Percentiles rank a stretch among this genome's conserved stretches.
Evolutionary conservation across 2,113 vertebrate genomes (phyloP).

Genomic region (Dasyornis broadbenti): DNA sequence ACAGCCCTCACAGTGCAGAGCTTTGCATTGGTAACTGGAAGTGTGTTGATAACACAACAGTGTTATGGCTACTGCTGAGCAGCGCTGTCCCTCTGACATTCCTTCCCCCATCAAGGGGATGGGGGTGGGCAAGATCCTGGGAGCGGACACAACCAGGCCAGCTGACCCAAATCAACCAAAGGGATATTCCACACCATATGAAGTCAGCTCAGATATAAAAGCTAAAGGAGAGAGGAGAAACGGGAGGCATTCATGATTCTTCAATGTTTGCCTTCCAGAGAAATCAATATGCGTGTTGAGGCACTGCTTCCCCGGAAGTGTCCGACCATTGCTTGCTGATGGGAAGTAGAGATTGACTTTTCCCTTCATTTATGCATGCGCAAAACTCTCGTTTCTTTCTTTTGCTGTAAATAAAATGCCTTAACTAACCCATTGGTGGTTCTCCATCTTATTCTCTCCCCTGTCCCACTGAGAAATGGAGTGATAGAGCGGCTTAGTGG

Average conservation of each 20-base stretch:
- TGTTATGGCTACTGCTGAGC: background rate
- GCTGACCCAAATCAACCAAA: background rate
- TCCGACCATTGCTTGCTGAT: accelerated
- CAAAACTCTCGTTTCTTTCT: background rate
- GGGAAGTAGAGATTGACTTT: background rate
- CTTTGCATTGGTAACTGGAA: background rate
- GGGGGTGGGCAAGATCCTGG: background rate
- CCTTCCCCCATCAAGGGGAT: background rate
- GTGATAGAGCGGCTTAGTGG: accelerated
- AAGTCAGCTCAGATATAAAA: background rate
- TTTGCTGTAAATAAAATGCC: background rate
- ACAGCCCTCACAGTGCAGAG: background rate
- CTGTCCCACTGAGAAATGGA: background rate
- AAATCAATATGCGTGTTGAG: background rate
- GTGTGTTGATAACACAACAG: background rate
- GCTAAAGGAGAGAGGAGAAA: background rate
- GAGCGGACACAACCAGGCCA: background rate
- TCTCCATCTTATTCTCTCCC: background rate
- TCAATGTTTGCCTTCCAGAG: background rate
- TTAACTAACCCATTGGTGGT: background rate
- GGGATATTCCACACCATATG: background rate
- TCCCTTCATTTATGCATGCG: accelerated
- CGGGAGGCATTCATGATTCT: accelerated
- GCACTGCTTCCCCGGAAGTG: background rate
- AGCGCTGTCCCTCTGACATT: accelerated